phyloP scores from a whole-genome alignment of 1,140 invertebrate genomes.

The Ceratosolen solmsi region DNA sequence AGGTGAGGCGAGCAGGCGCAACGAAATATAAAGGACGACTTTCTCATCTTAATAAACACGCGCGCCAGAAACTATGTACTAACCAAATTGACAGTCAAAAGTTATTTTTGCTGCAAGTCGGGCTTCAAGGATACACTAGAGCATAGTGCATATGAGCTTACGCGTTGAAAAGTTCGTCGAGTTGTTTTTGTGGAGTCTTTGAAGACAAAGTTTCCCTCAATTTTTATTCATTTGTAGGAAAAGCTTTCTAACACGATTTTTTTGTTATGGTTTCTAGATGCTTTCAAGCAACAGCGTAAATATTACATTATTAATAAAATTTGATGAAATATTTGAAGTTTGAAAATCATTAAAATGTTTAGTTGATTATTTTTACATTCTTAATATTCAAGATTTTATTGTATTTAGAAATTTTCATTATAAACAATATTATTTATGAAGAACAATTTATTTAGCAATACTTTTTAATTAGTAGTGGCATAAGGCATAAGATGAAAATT shows the following conservation, averaged over 20 bases:
- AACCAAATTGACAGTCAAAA: constrained; percentile 8
- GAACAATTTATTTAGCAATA: too few relatives aligned
- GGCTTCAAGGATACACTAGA: not conserved
- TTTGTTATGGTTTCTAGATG: not conserved
- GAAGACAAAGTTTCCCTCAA: not conserved
- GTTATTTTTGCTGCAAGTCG: not conserved
- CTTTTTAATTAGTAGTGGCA: too few relatives aligned
- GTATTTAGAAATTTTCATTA: too few relatives aligned
- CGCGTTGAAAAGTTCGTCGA: not conserved
- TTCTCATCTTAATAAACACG: not conserved
- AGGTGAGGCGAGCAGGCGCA: not conserved
- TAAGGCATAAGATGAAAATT: too few relatives aligned
- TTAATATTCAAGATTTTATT: too few relatives aligned
- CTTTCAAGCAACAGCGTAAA: not conserved
- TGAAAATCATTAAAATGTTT: too few relatives aligned
- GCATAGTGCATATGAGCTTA: not conserved
- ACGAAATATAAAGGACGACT: constrained; percentile 7
- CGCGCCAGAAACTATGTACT: not conserved
- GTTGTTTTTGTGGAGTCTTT: not conserved
- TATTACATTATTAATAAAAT: not conserved
- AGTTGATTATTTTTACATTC: too few relatives aligned
- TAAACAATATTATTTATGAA: too few relatives aligned
- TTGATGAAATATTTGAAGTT: not conserved
- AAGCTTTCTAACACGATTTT: not conserved
- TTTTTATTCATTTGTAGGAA: not conserved